Percentiles rank a stretch among this genome's conserved stretches.
Evolutionary conservation across 2,797 vertebrate species (phyloP).

Genomic region (Artibeus lituratus): DNA sequence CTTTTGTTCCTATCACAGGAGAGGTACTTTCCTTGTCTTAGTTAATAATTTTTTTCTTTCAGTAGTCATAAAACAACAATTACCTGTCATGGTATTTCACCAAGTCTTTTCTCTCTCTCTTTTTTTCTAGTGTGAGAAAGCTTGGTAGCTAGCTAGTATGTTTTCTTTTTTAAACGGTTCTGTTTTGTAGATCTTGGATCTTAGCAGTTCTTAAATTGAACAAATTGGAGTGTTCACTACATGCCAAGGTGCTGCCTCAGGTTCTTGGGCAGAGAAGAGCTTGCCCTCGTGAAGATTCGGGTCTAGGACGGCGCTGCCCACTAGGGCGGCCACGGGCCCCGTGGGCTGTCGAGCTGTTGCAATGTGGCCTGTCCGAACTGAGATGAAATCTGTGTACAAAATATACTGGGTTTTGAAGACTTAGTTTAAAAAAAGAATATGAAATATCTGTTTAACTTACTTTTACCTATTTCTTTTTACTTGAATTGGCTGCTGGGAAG

Average conservation of each 20-base stretch:
- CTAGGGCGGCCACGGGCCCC: background rate
- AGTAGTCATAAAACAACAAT: background rate
- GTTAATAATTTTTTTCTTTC: background rate
- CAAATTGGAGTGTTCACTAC: background rate
- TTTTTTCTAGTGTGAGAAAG: slow-evolving; percentile 7
- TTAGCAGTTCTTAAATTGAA: background rate
- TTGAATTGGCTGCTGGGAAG: background rate
- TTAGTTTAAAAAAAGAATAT: background rate
- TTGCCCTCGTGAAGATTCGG: background rate
- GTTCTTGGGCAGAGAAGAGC: background rate
- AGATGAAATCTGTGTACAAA: background rate
- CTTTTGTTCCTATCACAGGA: background rate
- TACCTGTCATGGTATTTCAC: background rate
- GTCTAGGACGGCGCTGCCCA: background rate
- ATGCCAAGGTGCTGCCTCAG: background rate
- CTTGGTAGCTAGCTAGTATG: background rate
- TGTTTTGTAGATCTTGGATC: background rate
- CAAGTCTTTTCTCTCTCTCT: background rate
- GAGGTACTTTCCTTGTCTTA: background rate
- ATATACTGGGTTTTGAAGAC: background rate
- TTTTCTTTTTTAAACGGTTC: background rate
- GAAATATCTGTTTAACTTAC: background rate
- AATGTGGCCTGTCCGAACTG: background rate
- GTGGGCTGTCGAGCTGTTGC: background rate
- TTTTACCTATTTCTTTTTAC: background rate